A percentile compares a stretch with the other conserved stretches of the same genome.
phyloP scores from a whole-genome alignment of 2,113 vertebrate genomes.

The Heterocephalus glaber region DNA sequence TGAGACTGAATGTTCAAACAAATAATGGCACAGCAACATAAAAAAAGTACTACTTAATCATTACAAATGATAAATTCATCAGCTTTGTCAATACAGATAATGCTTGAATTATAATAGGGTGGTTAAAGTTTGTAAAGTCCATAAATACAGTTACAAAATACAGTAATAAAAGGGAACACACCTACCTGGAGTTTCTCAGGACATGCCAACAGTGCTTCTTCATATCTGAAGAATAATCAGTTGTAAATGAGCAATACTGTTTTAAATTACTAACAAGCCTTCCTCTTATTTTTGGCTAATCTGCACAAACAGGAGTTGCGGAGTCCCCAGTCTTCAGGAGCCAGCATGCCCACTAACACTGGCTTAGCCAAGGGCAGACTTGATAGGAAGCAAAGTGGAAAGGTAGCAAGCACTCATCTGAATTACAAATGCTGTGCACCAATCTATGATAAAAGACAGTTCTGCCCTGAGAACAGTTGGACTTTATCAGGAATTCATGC shows the following conservation, averaged over 20 bases:
- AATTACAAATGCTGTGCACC: background rate
- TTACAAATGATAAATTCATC: background rate
- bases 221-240: background rate
- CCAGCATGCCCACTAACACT: background rate
- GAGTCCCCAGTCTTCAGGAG: background rate
- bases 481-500: background rate
- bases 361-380: background rate
- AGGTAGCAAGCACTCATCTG: background rate
- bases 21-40: background rate
- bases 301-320: background rate
- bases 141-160: background rate
- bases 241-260: background rate
- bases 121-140: background rate
- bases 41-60: background rate
- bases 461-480: background rate
- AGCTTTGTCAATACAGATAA: background rate
- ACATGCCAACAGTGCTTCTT: background rate
- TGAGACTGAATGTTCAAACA: slow-evolving; percentile 36
- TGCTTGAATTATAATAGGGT: background rate
- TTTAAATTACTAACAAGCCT: background rate
- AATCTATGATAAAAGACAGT: background rate
- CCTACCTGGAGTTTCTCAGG: background rate
- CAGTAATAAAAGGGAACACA: background rate
- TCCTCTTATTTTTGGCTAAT: background rate
- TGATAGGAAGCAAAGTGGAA: rapidly evolving